Evolutionary conservation across 1,140 invertebrate species (phyloP), one percentile per base, ranked within the genome.

Genomic region (Bombyx mandarina): DNA sequence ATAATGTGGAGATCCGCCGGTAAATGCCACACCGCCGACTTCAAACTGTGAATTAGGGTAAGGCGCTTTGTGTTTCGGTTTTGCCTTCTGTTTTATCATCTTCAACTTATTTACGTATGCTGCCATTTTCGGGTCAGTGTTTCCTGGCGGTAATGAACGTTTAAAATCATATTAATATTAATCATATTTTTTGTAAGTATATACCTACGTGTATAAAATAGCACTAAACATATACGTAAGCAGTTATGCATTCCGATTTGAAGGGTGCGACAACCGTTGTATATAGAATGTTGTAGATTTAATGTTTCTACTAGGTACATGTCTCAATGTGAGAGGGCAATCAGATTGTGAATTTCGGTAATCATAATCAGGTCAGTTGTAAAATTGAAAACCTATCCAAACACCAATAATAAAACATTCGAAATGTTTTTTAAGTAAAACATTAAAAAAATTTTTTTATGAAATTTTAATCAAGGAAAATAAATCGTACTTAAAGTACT

Each of bases 401-500:
- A 35, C 26, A 35, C 4, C 26, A 35, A 1, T 35, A 35, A 35
- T 35, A 35, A 35, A 5, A 35, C 26, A 35, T 35, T 35, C 4
- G 2, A 35, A 35, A 35, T 5, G 26, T 35, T 35, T 35, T 35
- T 3, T 35, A 35, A 1, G 26, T 35, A 35, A 0, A 35, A 35
- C 26, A 35, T 35, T 0, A 2, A 35, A 35, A 35, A 35, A 3
- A 5, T 35, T 35, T 35, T 35, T 35, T 35, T 2, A 0, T 35
- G 0, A 35, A 35, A 35, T 1, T 35, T 35, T 3, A 35, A 5
- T 35, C 1, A 35, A 2, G 2, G 4, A 35, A 35, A 5, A 35
- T 35, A 35, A 51, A 55, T 77, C 77, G 73, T 63, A 85, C 82
- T 77, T 45, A 82, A 66, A 45, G 80, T 75, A 67, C 71, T 77